Evolutionary conservation across 2,113 vertebrate genomes (phyloP).

Genomic region (Leiothrix lutea): DNA sequence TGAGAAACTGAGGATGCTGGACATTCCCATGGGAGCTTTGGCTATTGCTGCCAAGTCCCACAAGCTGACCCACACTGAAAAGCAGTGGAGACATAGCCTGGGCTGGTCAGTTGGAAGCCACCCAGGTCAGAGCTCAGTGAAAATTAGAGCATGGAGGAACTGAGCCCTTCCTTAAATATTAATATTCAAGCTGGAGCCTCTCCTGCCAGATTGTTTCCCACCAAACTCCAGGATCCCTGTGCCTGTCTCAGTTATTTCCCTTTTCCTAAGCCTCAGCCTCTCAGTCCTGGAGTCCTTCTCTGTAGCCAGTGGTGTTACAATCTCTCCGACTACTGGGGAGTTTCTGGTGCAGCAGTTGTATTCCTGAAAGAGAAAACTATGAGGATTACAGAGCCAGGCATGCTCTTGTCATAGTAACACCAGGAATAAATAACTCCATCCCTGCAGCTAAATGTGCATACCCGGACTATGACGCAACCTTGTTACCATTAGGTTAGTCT

Average conservation of each 20-base stretch:
- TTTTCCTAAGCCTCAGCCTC: neutral
- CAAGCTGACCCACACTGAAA: neutral
- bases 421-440: neutral
- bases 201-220: neutral
- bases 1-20: neutral
- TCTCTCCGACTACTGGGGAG: neutral
- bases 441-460: neutral
- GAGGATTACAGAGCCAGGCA: neutral
- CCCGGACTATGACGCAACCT: neutral
- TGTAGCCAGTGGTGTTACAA: neutral
- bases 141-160: rapidly evolving
- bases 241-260: neutral
- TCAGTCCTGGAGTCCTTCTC: neutral
- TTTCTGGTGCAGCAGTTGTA: neutral
- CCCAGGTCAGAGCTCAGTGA: neutral
- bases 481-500: neutral
- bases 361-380: neutral
- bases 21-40: neutral
- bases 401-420: neutral
- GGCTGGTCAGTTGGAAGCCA: neutral
- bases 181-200: neutral
- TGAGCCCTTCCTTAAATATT: neutral
- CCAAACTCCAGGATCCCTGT: neutral
- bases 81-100: neutral
- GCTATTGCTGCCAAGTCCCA: neutral